Evolutionary conservation across 2,113 vertebrate species (phyloP).

Genomic region (Prionailurus bengalensis): DNA sequence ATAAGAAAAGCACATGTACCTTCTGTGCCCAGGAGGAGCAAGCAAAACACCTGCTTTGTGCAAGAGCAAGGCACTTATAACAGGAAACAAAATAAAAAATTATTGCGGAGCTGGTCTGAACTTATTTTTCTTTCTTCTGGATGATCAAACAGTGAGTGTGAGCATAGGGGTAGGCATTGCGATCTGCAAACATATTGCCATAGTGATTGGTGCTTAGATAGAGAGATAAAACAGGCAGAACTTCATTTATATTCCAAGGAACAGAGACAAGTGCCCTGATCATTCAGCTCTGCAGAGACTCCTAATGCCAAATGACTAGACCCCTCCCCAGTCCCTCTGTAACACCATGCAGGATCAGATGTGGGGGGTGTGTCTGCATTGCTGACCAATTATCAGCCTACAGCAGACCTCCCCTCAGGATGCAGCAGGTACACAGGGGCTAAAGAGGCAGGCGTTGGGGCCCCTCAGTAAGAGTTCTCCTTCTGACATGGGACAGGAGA

Average conservation of each 20-base stretch:
- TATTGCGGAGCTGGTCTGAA: slow-evolving; percentile 76
- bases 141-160: slow-evolving; percentile 69
- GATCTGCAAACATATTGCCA: slow-evolving; percentile 28
- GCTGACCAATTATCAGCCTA: slow-evolving; percentile 31
- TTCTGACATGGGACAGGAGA: not conserved
- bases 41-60: slow-evolving; percentile 86
- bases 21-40: slow-evolving; percentile 80
- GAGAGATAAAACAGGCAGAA: not conserved
- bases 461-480: not conserved
- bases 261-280: not conserved
- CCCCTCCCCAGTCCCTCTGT: not conserved
- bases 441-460: not conserved
- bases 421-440: not conserved
- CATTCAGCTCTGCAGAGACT: not conserved
- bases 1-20: slow-evolving; percentile 80
- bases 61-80: slow-evolving; percentile 82
- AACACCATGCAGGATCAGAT: not conserved
- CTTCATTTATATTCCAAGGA: slow-evolving; percentile 59
- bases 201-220: slow-evolving; percentile 67
- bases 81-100: slow-evolving; percentile 83
- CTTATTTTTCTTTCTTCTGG: slow-evolving; percentile 76
- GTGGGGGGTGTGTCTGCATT: not conserved
- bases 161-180: slow-evolving; percentile 31
- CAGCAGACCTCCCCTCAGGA: not conserved
- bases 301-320: slow-evolving; percentile 22